Percentiles rank a stretch among this genome's conserved stretches.
Conservation (phyloP, 2,113 vertebrate genomes). For the Hippolais icterina region DNA sequence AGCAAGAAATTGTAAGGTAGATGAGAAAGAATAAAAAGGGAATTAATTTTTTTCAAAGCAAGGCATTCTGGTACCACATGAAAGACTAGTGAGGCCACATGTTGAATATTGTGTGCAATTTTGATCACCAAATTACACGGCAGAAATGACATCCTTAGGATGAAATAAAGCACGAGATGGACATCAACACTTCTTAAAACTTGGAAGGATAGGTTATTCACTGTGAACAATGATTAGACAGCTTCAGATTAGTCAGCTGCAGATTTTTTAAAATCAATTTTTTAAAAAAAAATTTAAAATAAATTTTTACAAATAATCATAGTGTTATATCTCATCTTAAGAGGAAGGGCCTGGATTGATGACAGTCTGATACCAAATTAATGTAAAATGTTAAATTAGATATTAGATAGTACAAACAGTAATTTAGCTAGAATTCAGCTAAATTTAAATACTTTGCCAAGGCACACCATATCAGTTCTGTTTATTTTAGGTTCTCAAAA, state of each 20-base stretch:
- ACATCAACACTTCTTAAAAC: not conserved
- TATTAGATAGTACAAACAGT: not conserved
- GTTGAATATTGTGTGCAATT: not conserved
- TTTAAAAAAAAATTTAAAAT: too few species aligned
- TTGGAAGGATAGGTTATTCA: not conserved
- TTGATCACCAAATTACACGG: not conserved
- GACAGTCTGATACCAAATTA: not conserved
- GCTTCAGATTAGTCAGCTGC: not conserved
- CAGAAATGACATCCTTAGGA: not conserved
- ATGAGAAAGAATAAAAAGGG: not conserved
- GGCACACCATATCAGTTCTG: not conserved
- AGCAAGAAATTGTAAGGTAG: conserved; percentile 3
- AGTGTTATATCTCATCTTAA: not conserved
- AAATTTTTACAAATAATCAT: not conserved
- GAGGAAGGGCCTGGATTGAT: not conserved
- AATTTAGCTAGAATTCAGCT: not conserved
- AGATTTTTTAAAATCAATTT: not conserved
- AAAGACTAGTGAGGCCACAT: not conserved
- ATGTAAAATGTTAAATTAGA: not conserved
- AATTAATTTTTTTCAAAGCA: conserved; percentile 23
- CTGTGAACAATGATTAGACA: not conserved
- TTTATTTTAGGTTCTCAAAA: conserved; percentile 33
- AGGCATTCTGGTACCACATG: conserved; percentile 18
- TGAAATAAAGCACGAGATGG: not conserved
- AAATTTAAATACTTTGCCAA: not conserved